Evolutionary conservation across 2,113 vertebrate species (phyloP), one percentile per base, ranked within the genome.

Genomic region (Passer domesticus): DNA sequence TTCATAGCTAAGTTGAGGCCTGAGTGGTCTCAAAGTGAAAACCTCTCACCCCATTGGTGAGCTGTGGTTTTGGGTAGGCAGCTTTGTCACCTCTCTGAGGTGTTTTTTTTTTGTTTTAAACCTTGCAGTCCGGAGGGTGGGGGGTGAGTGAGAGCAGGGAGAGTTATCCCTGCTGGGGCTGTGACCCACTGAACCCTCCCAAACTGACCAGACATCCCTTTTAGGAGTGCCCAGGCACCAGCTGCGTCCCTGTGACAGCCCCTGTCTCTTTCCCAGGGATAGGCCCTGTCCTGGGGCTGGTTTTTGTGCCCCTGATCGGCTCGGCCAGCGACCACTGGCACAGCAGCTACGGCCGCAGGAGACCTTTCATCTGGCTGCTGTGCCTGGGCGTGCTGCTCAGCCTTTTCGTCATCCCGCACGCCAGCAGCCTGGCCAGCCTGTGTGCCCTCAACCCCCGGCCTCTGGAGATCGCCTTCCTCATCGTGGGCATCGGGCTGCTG

Each of bases 291-390:
- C 97, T 99, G 7, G 98, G 98, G 59, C 94, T 99, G 77, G 43
- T 99, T 41, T 98, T 98, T 0, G 98, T 99, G 49, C 98, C 98
- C 0, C 96, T 99, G 14, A 97, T 99, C 2, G 98, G 98, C 50
- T 98, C 98, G 0, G 98, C 98, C 90, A 99, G 98, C 9, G 99
- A 99, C 92, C 97, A 97, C 52, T 99, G 98, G 98, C 98, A 37
- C 37, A 98, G 98, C 90, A 98, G 98, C 87, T 99, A 98, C 5
- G 98, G 98, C 39, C 98, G 98, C 2, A 97, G 99, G 11, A 95
- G 98, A 15, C 98, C 99, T 11, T 99, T 99, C 97, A 99, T 99
- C 96, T 99, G 98, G 98, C 47, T 94, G 31, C 95, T 99, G 67
- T 98, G 98, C 58, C 93, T 98, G 75, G 99, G 98, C 0, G 98